Conservation (phyloP, 2,113 vertebrate genomes). For the Myrmophylax atrothorax region DNA sequence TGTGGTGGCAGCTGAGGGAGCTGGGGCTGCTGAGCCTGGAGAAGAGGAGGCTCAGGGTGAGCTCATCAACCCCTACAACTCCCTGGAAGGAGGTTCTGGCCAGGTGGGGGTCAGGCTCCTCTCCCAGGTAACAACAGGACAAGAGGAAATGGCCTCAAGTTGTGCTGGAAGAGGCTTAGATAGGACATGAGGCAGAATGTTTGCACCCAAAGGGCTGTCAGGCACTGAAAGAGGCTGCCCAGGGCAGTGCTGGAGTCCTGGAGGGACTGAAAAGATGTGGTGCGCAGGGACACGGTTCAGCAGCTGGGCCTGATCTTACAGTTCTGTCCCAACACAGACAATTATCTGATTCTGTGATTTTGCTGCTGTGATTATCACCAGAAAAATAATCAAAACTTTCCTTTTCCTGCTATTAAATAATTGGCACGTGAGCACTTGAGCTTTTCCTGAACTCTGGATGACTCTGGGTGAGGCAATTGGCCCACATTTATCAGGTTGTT, state of each 20-base stretch:
- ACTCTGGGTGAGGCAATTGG: background rate
- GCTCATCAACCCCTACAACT: background rate
- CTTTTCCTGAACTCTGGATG: background rate
- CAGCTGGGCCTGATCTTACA: background rate
- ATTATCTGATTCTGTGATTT: background rate
- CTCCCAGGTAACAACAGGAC: background rate
- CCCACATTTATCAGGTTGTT: background rate
- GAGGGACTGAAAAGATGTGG: background rate
- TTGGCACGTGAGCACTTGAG: background rate
- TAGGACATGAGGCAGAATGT: background rate
- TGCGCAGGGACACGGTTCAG: background rate
- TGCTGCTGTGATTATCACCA: background rate
- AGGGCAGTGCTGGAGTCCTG: background rate
- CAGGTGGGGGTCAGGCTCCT: background rate
- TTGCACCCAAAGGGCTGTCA: background rate
- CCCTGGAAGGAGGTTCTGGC: background rate
- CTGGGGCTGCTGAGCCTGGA: background rate
- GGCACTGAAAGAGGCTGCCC: background rate
- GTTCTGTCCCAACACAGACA: accelerated
- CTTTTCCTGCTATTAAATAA: background rate
- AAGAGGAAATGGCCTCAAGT: background rate
- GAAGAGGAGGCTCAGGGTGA: too few species aligned
- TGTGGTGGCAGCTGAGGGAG: background rate
- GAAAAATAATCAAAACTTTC: background rate
- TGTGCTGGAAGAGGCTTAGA: background rate